Base-by-base conservation (phyloP, 1,140 invertebrate species). In the Meloidogyne floridensis region DNA sequence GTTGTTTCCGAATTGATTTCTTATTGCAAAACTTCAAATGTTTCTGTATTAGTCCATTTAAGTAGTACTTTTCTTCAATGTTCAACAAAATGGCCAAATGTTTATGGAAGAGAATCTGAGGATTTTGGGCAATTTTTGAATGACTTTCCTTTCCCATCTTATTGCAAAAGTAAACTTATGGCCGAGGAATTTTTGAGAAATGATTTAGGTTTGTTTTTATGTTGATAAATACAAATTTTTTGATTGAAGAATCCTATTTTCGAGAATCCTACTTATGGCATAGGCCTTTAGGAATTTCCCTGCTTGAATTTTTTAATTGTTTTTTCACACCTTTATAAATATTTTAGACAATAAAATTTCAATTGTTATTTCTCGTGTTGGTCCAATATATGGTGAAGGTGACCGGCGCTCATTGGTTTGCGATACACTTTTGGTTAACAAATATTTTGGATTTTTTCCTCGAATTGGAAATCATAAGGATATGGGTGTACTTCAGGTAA, bases 331-430 rank as follows among this genome's bases (percentile, higher is more conserved):
- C 32, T 32, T 32, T 32, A 32, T 32, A 32, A 32, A 32, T 32
- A 32, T 2, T 65, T 51, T 83, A 83, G 81, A n/a, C 8, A 65
- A 9, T 73, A 43, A 53, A 53, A 18, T 82, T 59, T 53, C 74
- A 15, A 81, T 56, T 32, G 32, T 86, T 47, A 70, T 73, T 53
- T 80, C 76, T 0, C 86, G 85, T 47, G 59, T 87, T 18, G 85
- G 85, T 53, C 72, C 83, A 6, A 7, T 86, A 11, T 86, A 87
- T 56, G 85, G 85, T 43, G 85, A 86, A 80, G 85, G 85, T 0
- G 85, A 86, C 72, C 18, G 76, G 2, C 69, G 54, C 18, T 87
- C 86, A 0, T 75, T 87, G 10, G 32, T 86, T 1, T 86, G 85
- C 69, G 85, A 86, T 54, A 13, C 81, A 1, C 82, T 86, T 70